Conservation (phyloP, 2,888 invertebrate genomes). For the Trissoscelio sp. region DNA sequence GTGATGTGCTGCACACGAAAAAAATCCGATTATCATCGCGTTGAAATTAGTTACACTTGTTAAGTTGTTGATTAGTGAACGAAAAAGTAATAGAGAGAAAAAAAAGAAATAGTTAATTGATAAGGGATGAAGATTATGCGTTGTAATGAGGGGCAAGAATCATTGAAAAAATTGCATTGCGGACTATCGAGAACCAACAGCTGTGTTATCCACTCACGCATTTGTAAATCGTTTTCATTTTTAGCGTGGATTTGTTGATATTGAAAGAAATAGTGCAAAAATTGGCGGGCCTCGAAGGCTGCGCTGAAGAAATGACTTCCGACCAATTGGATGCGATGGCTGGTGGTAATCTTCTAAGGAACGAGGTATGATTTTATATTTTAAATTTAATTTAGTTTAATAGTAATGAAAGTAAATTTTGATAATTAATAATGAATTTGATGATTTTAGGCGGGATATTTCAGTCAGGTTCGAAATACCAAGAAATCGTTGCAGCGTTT, state of each 20-base stretch:
- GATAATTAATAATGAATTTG: not conserved
- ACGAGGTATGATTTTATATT: constrained; percentile 89
- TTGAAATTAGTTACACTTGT: constrained; percentile 12
- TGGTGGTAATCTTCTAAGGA: constrained; percentile 97
- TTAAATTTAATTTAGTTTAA: too few relatives aligned
- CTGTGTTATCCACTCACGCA: constrained; percentile 60
- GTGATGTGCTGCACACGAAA: constrained; percentile 38
- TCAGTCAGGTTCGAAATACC: constrained; percentile 97
- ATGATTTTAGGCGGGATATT: constrained; percentile 94
- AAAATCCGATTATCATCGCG: constrained; percentile 1
- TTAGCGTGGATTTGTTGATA: constrained; percentile 94
- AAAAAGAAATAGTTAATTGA: constrained; percentile 26
- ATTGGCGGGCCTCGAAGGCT: constrained; percentile 99
- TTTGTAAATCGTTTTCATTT: constrained; percentile 74
- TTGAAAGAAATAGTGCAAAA: constrained; percentile 99
- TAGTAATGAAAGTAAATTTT: not conserved
- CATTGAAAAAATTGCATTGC: constrained; percentile 60
- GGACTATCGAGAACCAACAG: constrained; percentile 49
- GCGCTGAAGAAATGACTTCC: constrained; percentile 95
- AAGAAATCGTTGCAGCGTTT: constrained; percentile 97
- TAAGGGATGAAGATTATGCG: constrained; percentile 40
- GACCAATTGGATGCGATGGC: constrained; percentile 98
- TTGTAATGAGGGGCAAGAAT: constrained; percentile 31
- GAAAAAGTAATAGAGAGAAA: constrained; percentile 11
- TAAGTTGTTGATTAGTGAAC: constrained; percentile 32